phyloP scores from a whole-genome alignment of 2,113 vertebrate genomes.

The Apus apus region DNA sequence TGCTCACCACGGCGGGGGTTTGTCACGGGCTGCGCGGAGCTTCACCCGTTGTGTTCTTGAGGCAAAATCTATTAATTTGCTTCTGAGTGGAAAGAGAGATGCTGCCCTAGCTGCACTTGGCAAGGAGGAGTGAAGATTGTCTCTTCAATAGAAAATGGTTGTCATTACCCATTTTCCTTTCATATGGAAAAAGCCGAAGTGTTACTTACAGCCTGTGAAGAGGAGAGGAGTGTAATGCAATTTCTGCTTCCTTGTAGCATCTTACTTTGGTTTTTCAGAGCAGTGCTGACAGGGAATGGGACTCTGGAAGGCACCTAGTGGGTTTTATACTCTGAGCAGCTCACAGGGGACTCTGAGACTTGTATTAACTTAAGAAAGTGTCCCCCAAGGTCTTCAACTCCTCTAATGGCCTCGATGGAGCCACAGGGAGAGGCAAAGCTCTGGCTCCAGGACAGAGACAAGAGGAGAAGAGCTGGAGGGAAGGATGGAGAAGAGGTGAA shows the following conservation, averaged over 20 bases:
- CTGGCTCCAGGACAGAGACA: fast-evolving
- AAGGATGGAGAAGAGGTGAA: neutral
- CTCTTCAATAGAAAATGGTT: slow-evolving; percentile 35
- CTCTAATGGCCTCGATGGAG: neutral
- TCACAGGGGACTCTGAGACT: neutral
- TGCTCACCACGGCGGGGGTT: fast-evolving
- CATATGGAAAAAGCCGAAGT: slow-evolving; percentile 2
- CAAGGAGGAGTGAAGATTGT: slow-evolving; percentile 42
- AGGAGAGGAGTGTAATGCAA: slow-evolving; percentile 2
- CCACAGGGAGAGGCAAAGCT: neutral
- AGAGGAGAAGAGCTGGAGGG: neutral
- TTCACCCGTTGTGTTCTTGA: neutral
- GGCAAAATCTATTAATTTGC: slow-evolving; percentile 26
- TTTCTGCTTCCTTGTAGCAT: slow-evolving; percentile 22
- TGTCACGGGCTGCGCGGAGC: neutral
- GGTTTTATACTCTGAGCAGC: neutral
- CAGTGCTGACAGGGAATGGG: neutral
- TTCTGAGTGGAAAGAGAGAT: slow-evolving; percentile 8
- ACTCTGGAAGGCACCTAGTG: neutral
- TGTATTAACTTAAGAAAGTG: neutral
- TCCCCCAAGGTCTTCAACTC: neutral
- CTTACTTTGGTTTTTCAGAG: neutral
- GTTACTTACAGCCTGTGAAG: neutral
- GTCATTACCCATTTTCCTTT: slow-evolving; percentile 55
- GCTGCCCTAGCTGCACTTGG: slow-evolving; percentile 19